phyloP scores from a whole-genome alignment of 2,113 vertebrate genomes.

The Tichodroma muraria region DNA sequence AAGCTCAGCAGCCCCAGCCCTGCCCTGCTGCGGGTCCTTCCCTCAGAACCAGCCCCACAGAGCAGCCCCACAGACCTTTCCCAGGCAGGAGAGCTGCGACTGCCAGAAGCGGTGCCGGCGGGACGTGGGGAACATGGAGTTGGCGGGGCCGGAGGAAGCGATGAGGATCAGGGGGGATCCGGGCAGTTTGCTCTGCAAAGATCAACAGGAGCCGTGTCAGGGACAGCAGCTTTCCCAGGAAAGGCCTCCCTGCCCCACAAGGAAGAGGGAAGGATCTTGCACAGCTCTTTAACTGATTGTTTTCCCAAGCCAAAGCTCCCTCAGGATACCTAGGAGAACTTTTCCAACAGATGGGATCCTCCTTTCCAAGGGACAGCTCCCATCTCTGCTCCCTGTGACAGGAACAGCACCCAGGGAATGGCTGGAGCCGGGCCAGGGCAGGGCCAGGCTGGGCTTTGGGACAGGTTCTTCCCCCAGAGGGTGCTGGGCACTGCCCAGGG shows the following conservation, averaged over 20 bases:
- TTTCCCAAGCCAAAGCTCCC: not conserved
- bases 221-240: not conserved
- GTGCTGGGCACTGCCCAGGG: not conserved
- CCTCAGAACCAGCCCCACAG: not conserved
- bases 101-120: slow-evolving; percentile 97
- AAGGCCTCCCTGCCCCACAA: not conserved
- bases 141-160: slow-evolving; percentile 87
- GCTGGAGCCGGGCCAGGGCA: not conserved
- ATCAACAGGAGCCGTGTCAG: not conserved
- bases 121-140: slow-evolving; percentile 82
- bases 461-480: not conserved
- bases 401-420: rapidly evolving
- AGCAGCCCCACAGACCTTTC: slow-evolving; percentile 77
- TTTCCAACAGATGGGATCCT: not conserved
- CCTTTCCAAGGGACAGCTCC: rapidly evolving
- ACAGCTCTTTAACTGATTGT: rapidly evolving
- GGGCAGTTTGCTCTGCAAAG: slow-evolving; percentile 86
- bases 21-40: too few species aligned
- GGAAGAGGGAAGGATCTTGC: not conserved
- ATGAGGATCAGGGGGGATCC: slow-evolving; percentile 94
- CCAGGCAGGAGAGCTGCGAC: slow-evolving; percentile 94
- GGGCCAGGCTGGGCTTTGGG: not conserved
- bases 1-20: too few species aligned
- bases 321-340: rapidly evolving
- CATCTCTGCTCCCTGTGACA: rapidly evolving